Percentiles rank a stretch among this genome's conserved stretches.
These are phyloP conservation scores for Metopolophium dirhodum DNA, from an alignment of 1,140 invertebrate species.

Conservation along the genomic window DNA sequence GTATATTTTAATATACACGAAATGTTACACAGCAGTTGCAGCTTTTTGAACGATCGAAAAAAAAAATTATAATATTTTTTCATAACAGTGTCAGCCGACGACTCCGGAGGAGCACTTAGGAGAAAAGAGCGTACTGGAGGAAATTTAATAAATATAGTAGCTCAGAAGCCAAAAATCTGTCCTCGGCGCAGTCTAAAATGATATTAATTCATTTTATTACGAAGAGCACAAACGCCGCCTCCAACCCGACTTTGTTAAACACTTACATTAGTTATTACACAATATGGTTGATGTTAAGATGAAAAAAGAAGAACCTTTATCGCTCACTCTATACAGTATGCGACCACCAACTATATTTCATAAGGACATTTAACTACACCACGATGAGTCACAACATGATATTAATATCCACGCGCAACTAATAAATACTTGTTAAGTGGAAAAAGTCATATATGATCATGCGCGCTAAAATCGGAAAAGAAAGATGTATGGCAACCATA, in stretches of 20 bases:
- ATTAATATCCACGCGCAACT: not conserved
- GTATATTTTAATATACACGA: not conserved
- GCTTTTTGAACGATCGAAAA: not conserved
- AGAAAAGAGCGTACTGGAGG: not conserved
- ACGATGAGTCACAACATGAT: not conserved
- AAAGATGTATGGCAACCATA: not conserved
- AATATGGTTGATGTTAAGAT: not conserved
- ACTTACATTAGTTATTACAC: conserved; percentile 10
- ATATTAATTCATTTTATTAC: conserved; percentile 41
- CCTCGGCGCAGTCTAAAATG: not conserved
- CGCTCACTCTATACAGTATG: not conserved
- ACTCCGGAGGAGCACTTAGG: not conserved
- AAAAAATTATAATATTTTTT: not conserved
- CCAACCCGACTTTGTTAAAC: not conserved
- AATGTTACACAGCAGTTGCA: not conserved
- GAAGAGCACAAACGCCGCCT: not conserved
- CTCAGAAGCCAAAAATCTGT: conserved; percentile 31
- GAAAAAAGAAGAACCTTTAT: not conserved
- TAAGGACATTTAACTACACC: not conserved
- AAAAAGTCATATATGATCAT: not conserved
- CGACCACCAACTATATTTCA: not conserved
- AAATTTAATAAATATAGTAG: not conserved
- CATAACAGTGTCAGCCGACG: not conserved
- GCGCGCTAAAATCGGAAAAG: not conserved
- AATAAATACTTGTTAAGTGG: not conserved